These are phyloP conservation scores for Hoplodrina ambigua DNA, from an alignment of 2,888 invertebrate species.

Conservation along the genomic window DNA sequence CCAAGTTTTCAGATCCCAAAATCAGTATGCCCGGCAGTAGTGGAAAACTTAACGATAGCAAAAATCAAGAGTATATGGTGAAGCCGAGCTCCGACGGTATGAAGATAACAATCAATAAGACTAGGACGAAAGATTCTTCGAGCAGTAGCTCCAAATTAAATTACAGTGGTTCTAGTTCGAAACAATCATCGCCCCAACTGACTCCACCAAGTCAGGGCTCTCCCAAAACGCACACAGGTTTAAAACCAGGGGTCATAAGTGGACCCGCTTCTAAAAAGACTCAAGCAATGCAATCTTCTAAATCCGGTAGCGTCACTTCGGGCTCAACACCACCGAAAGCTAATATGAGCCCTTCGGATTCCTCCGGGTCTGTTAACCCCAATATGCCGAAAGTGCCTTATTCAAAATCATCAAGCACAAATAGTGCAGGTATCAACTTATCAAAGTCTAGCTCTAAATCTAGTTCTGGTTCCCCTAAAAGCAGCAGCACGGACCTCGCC, in stretches of 20 bases:
- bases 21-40: constrained; percentile 81
- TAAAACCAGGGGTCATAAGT: constrained; percentile 96
- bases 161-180: constrained; percentile 85
- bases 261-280: constrained; percentile 96
- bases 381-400: constrained; percentile 87
- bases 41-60: constrained; percentile 85
- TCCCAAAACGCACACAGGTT: constrained; percentile 95
- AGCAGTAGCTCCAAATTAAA: constrained; percentile 84
- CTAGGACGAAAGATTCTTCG: constrained; percentile 93
- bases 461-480: constrained; percentile 91
- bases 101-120: constrained; percentile 97
- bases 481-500: constrained; percentile 89
- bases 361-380: constrained; percentile 73
- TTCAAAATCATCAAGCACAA: constrained; percentile 84
- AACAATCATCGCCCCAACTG: constrained; percentile 86
- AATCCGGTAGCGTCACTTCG: constrained; percentile 79
- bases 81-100: constrained; percentile 97
- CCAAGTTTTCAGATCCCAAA: constrained; percentile 88
- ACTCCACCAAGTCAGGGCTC: constrained; percentile 91
- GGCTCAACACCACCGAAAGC: constrained; percentile 86
- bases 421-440: constrained; percentile 84
- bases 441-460: constrained; percentile 87
- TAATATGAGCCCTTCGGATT: constrained; percentile 82
- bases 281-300: constrained; percentile 91
- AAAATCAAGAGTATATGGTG: constrained; percentile 96